phyloP scores from a whole-genome alignment of 2,113 vertebrate species.

The Rhynchomys soricoides region DNA sequence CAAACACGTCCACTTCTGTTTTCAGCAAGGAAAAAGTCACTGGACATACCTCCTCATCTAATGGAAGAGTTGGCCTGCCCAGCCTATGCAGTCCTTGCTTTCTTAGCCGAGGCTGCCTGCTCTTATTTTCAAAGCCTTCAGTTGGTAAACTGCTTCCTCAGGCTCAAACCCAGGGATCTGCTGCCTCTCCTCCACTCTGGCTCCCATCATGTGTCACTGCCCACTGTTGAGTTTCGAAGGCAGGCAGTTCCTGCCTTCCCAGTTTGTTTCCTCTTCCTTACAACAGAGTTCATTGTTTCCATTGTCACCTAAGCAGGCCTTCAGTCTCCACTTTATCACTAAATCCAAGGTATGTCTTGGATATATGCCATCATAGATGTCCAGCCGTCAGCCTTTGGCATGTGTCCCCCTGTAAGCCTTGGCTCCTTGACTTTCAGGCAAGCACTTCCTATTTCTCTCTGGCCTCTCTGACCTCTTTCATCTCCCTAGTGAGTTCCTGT shows the following conservation, averaged over 20 bases:
- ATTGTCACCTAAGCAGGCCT: neutral
- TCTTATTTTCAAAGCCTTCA: neutral
- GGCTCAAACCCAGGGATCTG: neutral
- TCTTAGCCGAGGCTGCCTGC: neutral
- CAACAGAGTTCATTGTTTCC: neutral
- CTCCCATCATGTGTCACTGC: neutral
- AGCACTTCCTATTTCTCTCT: neutral
- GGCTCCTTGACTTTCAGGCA: neutral
- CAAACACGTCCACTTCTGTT: neutral
- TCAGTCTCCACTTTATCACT: neutral
- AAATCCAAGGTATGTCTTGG: neutral
- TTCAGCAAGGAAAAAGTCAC: neutral
- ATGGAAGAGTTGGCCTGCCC: neutral
- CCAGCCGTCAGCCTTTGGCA: neutral
- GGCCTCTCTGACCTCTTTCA: neutral
- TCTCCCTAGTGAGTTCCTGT: constrained; percentile 6
- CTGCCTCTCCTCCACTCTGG: neutral
- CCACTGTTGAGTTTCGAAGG: neutral
- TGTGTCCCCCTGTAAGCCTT: neutral
- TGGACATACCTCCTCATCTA: neutral
- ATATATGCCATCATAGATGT: neutral
- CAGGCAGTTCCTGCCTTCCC: neutral
- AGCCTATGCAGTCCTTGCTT: neutral
- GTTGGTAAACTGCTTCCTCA: neutral
- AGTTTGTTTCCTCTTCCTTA: neutral